Evolutionary conservation across 2,113 vertebrate species (phyloP).

Genomic region (Ptychochromis oligacanthus): DNA sequence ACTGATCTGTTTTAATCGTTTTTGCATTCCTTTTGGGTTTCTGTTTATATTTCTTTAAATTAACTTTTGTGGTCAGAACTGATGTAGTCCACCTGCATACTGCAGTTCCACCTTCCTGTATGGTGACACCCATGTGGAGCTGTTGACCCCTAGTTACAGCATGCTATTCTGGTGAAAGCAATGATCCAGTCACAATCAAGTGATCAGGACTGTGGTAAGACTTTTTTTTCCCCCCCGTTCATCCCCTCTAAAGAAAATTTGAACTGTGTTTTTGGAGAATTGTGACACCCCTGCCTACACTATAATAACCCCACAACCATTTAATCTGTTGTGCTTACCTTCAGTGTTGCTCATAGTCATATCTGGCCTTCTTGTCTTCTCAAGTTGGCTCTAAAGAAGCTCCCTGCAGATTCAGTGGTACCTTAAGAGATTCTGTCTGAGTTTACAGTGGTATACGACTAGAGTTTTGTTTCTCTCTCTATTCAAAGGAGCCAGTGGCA

Average conservation of each 20-base stretch:
- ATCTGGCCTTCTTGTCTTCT: constrained; percentile 21
- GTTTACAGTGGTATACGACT: not conserved
- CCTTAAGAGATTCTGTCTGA: constrained; percentile 13
- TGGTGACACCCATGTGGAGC: not conserved
- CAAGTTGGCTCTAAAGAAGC: not conserved
- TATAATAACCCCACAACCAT: not conserved
- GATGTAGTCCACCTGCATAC: not conserved
- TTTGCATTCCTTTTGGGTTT: not conserved
- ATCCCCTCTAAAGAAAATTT: not conserved
- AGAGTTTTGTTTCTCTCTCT: constrained; percentile 67
- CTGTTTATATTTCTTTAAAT: not conserved
- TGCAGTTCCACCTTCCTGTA: not conserved
- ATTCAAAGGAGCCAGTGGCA: constrained; percentile 65
- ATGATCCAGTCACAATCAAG: not conserved
- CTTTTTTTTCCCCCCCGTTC: not conserved
- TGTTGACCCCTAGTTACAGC: not conserved
- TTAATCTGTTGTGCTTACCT: constrained; percentile 59
- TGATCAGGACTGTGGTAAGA: not conserved
- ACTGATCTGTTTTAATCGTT: no score
- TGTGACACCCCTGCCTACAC: not conserved
- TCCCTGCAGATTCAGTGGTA: not conserved
- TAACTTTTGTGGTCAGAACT: not conserved
- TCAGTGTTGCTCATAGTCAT: constrained; percentile 53
- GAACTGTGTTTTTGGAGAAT: not conserved
- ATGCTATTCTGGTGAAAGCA: no score